Percentiles rank a stretch among this genome's conserved stretches.
Evolutionary conservation across 1,140 invertebrate species (phyloP).

Genomic region (Drosophila tsacasi): DNA sequence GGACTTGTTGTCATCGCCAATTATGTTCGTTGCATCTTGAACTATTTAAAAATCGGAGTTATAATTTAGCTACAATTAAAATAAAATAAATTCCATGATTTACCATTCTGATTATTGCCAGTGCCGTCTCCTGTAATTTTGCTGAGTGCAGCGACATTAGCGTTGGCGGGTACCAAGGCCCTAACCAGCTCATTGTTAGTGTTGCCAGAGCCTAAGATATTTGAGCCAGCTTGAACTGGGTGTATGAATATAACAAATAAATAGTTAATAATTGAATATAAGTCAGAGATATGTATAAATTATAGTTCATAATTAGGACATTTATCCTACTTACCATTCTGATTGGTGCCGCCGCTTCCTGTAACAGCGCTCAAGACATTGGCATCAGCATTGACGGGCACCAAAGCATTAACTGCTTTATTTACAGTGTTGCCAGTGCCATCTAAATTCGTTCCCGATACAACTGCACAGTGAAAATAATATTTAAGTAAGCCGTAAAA

Average conservation of each 20-base stretch:
- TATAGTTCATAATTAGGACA: background rate
- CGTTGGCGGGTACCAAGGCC: constrained; percentile 5
- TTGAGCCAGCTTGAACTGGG: background rate
- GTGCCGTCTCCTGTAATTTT: background rate
- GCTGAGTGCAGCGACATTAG: background rate
- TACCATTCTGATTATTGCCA: constrained; percentile 1
- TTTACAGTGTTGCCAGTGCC: background rate
- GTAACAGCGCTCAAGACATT: background rate
- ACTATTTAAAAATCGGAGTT: background rate
- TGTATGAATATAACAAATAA: too few relatives aligned
- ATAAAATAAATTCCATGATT: background rate
- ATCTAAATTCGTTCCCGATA: background rate
- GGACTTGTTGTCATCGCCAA: background rate
- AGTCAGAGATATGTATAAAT: too few relatives aligned
- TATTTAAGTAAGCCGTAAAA: too few relatives aligned
- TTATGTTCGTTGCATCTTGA: background rate
- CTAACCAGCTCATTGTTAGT: background rate
- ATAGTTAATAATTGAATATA: too few relatives aligned
- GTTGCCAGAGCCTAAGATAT: background rate
- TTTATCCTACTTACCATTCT: background rate
- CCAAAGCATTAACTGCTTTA: background rate
- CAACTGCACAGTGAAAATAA: background rate
- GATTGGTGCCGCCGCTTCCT: background rate
- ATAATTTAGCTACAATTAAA: background rate
- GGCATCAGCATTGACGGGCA: background rate